Percentiles rank a stretch among this genome's conserved stretches.
phyloP scores from a whole-genome alignment of 2,113 vertebrate species.

The Tonatia bakeri region DNA sequence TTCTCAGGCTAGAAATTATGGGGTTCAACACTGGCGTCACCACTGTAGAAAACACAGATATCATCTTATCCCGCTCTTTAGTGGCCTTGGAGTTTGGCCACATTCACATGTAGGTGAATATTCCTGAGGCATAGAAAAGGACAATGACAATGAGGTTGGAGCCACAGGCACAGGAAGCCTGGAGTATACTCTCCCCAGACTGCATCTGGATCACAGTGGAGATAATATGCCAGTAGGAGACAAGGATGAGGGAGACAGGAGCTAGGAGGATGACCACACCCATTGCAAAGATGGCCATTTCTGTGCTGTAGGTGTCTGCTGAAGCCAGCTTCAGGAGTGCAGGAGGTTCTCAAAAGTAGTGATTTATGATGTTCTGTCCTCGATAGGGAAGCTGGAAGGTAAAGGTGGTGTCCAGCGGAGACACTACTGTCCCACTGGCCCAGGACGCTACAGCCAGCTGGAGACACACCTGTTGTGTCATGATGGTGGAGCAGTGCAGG shows the following conservation, averaged over 20 bases:
- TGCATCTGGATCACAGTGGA: background rate
- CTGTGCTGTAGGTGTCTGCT: conserved; percentile 42
- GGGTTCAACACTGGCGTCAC: conserved; percentile 61
- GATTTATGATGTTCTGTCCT: conserved; percentile 57
- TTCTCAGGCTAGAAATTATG: conserved; percentile 64
- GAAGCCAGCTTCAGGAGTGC: conserved; percentile 65
- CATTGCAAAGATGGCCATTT: too few relatives aligned
- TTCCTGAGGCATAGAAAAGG: conserved; percentile 61
- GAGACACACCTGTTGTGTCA: conserved; percentile 33
- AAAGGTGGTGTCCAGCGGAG: conserved; percentile 63
- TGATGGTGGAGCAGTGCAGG: conserved; percentile 52
- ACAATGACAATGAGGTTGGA: conserved; percentile 60
- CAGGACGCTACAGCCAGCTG: conserved; percentile 38
- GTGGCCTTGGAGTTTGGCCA: conserved; percentile 49
- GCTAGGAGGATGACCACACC: too few relatives aligned
- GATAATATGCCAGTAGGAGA: conserved; percentile 61
- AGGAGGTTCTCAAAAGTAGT: conserved; percentile 75
- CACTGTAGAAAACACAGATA: conserved; percentile 55
- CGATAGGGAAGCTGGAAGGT: conserved; percentile 66
- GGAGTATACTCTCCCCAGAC: too few relatives aligned
- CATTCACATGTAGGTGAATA: conserved; percentile 74
- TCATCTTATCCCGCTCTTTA: conserved; percentile 28
- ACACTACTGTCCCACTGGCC: conserved; percentile 50
- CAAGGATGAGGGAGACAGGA: conserved; percentile 35
- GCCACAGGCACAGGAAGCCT: background rate